These are phyloP conservation scores for Hestina assimilis DNA, from an alignment of 1,140 invertebrate genomes.

Conservation along the genomic window DNA sequence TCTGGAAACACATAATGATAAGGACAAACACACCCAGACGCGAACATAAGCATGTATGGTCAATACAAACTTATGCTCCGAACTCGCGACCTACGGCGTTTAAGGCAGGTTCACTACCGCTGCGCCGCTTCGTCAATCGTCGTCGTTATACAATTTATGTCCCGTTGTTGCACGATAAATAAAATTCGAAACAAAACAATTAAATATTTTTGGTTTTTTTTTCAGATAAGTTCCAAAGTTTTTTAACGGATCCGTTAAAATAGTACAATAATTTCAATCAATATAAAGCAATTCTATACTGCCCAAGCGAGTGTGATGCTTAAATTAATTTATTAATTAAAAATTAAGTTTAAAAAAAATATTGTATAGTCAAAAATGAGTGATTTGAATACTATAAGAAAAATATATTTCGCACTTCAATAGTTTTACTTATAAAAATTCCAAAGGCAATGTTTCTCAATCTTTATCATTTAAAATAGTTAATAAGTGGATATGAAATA, in stretches of 20 bases:
- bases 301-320: conserved; percentile 25
- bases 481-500: not conserved
- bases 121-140: too few relatives aligned
- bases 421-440: not conserved
- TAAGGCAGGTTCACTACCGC: too few relatives aligned
- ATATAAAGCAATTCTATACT: conserved; percentile 21
- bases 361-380: conserved; percentile 5
- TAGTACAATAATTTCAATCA: conserved; percentile 17
- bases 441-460: conserved; percentile 9
- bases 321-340: conserved; percentile 17
- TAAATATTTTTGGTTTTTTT: not conserved
- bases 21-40: too few relatives aligned
- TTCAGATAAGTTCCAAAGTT: conserved; percentile 12
- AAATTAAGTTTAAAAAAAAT: not conserved
- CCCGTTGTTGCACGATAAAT: too few relatives aligned
- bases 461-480: not conserved
- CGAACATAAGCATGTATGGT: too few relatives aligned
- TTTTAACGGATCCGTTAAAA: not conserved
- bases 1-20: too few relatives aligned
- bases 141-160: too few relatives aligned
- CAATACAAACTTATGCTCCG: too few relatives aligned
- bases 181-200: too few relatives aligned
- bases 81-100: too few relatives aligned
- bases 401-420: conserved; percentile 15
- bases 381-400: conserved; percentile 6